A percentile compares a stretch with the other conserved stretches of the same genome.
Conservation (phyloP, 1,140 invertebrate species). For the Tetragnatha versicolor region DNA sequence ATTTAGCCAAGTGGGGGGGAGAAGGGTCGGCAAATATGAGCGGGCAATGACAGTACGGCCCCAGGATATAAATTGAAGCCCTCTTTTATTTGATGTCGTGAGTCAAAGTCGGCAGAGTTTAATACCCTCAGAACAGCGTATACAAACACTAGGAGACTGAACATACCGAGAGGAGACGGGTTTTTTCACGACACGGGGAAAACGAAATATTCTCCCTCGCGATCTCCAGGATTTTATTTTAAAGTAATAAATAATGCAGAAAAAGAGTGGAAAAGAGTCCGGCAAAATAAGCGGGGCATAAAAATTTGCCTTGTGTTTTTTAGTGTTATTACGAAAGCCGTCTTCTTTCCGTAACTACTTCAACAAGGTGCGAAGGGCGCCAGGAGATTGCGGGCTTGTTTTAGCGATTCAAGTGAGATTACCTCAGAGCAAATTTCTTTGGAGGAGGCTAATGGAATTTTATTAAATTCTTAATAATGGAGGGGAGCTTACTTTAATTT, state of each 20-base stretch:
- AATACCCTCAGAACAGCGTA: conserved; percentile 41
- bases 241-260: conserved; percentile 47
- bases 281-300: conserved; percentile 16
- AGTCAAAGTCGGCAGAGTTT: conserved; percentile 47
- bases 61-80: conserved; percentile 38
- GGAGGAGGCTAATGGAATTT: no score
- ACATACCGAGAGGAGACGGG: conserved; percentile 15
- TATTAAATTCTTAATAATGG: no score
- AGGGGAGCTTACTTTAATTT: no score
- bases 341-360: not conserved
- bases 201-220: conserved; percentile 38
- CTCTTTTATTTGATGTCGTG: conserved; percentile 45
- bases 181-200: conserved; percentile 24
- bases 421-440: no score
- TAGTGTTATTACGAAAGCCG: not conserved
- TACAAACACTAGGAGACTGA: conserved; percentile 35
- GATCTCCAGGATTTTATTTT: conserved; percentile 41
- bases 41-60: conserved; percentile 12
- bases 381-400: no score
- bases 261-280: conserved; percentile 33
- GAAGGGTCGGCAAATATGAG: not conserved
- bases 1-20: not conserved
- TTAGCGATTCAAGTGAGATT: no score
- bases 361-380: no score
- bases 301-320: conserved; percentile 33